These are phyloP conservation scores for Ophioninae sp. DNA, from an alignment of 2,888 invertebrate genomes.

Conservation along the genomic window DNA sequence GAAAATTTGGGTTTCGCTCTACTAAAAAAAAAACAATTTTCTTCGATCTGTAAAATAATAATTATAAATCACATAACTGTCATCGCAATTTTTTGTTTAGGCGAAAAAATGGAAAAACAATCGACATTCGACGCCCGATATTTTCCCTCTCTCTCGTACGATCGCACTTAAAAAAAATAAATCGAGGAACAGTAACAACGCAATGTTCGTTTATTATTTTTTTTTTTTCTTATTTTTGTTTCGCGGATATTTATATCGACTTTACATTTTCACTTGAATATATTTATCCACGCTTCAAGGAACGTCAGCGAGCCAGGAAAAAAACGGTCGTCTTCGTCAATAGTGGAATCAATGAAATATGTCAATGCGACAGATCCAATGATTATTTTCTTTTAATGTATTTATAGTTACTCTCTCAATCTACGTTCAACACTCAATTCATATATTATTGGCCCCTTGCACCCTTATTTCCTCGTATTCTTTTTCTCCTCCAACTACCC, in stretches of 20 bases:
- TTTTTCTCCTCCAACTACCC: constrained; percentile 24
- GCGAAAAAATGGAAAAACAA: constrained; percentile 8
- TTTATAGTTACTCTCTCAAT: constrained; percentile 62
- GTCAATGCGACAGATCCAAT: constrained; percentile 40
- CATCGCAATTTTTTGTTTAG: constrained; percentile 41
- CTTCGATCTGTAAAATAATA: too few species aligned
- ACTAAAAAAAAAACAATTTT: too few species aligned
- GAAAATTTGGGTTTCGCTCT: too few species aligned
- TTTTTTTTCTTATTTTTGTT: too few species aligned
- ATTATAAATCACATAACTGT: constrained; percentile 20
- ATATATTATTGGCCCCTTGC: constrained; percentile 76
- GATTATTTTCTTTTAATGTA: constrained; percentile 54
- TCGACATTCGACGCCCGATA: constrained; percentile 29
- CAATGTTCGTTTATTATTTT: too few species aligned
- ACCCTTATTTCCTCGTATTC: constrained; percentile 69
- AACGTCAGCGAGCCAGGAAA: constrained; percentile 55
- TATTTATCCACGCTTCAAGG: constrained; percentile 18
- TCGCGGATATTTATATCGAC: constrained; percentile 17
- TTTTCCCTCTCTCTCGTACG: not conserved
- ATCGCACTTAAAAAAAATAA: constrained; percentile 40
- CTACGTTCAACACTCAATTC: constrained; percentile 70
- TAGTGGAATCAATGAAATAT: constrained; percentile 24
- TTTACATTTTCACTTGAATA: constrained; percentile 15
- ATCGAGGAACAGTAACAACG: constrained; percentile 45
- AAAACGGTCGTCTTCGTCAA: constrained; percentile 14